Base-by-base conservation (phyloP, 2,797 vertebrate species). In the Scomberomorus guttatus region DNA sequence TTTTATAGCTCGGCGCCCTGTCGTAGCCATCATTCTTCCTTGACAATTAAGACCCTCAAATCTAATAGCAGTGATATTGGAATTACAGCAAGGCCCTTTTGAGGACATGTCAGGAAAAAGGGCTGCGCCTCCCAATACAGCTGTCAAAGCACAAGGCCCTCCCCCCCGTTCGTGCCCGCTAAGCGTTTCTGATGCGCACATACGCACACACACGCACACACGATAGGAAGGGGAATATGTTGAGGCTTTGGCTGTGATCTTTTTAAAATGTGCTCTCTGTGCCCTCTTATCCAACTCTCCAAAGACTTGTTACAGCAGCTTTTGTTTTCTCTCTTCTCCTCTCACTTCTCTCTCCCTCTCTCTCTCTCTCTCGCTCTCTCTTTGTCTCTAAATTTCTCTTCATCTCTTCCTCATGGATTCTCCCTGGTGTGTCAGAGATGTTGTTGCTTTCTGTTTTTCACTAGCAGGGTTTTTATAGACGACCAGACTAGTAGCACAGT, bases 1-100 rank as follows among this genome's bases (percentile, higher is more conserved):
- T 90, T 93, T 95, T 93, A 93, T 92, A 91, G 90, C 90, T 76
- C 89, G 9, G 62, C 70, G 83, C 87, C 81, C 72, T 67, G 86
- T 89, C 83, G 32, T 83, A 86, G 87, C 93, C 85, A 95, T 95
- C 94, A 93, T 93, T 95, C 95, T 95, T 94, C 87, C 89, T 93
- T 94, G 95, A 95, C 94, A 94, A 94, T 94, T 96, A 94, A 95
- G 94, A 94, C 90, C 90, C 91, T 92, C 89, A 93, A 95, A 96
- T 96, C 93, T 94, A 95, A 96, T 95, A 94, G 92, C 90, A 61
- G 77, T 79, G 92, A 94, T 96, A 95, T 92, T 95, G 90, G 93
- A 95, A 95, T 94, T 95, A 94, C 91, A 89, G 89, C 87, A 58
- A 80, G 91, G 81, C 87, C 90, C 91, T 93, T 93, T 88, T 88